Evolutionary conservation across 30 jellyfish, hydroid and myxozoan genomes (phyloP), one percentile per base, ranked within the genome.

Genomic region (Rhopilema esculentum): DNA sequence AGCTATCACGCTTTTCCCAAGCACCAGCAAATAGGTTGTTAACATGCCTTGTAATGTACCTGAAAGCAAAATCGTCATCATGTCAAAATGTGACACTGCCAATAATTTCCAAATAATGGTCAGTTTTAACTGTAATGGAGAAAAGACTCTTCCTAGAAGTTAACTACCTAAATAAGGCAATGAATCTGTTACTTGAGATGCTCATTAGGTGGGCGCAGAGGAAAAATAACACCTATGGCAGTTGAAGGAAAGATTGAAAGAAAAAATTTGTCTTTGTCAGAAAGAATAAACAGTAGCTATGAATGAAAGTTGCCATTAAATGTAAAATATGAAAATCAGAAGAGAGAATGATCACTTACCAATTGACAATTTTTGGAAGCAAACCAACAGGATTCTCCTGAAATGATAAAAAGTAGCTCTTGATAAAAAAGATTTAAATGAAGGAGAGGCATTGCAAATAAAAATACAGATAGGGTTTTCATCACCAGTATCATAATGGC

Each of bases 11-110:
- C 40, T 75, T 79, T 0, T 91, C 96, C 96, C 96, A 87, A 18
- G 99, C 99, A 51, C 98, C 99, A 73, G 95, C 98, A 86, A 95
- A 95, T 31, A 95, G 79, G 9, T 93, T 91, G 79, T 86, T 66
- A 21, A 95, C 94, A 40, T 91, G 93, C 62, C 90, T 70, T 69
- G 75, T 33, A 0, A 95, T 86, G 82, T 95, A 95, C 99, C 99
- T 95, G 82, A 9, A 69, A 40, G 49, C 27, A 49, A 7, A 84
- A 83, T 19, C 29, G 16, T n/a, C 2, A n/a, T 18, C 21, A 21
- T 31, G 23, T 30, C 73, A 31, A 28, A 32, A 20, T n/a, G 21
- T 20, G 78, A 67, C 2, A 1, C 84, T 1, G n/a, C n/a, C n/a
- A n/a, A n/a, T n/a, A n/a, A 18, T n/a, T n/a, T n/a, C n/a, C n/a